Evolutionary conservation across 2,888 invertebrate genomes (phyloP).

Genomic region (Nymphalis urticae): DNA sequence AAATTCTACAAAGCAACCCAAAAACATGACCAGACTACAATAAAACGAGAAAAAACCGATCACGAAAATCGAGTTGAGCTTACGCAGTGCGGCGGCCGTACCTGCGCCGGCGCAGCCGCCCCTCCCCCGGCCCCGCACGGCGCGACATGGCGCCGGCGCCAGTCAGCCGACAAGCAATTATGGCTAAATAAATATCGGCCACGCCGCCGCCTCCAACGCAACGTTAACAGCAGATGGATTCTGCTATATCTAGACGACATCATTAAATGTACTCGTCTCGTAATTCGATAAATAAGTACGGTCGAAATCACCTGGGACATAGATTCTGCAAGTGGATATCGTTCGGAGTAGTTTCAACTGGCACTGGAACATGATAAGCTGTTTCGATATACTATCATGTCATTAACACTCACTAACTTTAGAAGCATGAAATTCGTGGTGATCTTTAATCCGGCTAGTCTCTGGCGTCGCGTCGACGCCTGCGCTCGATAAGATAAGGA

Average conservation of each 20-base stretch:
- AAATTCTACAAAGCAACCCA: constrained; percentile 74
- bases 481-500: constrained; percentile 59
- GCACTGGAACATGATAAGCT: neutral
- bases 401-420: constrained; percentile 31
- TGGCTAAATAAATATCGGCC: constrained; percentile 81
- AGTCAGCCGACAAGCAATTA: constrained; percentile 79
- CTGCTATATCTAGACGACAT: constrained; percentile 71
- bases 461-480: constrained; percentile 57
- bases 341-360: neutral
- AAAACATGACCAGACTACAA: constrained; percentile 74
- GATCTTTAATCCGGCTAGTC: constrained; percentile 49
- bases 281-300: constrained; percentile 15
- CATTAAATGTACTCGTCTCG: constrained; percentile 59
- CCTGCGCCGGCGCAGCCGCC: constrained; percentile 62
- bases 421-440: constrained; percentile 41
- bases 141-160: constrained; percentile 80
- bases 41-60: constrained; percentile 69
- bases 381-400: neutral
- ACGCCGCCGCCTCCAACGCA: constrained; percentile 71
- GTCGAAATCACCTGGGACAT: neutral
- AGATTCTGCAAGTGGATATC: neutral
- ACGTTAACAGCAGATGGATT: constrained; percentile 71
- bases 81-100: constrained; percentile 69
- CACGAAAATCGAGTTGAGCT: constrained; percentile 75
- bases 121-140: constrained; percentile 51